Percentiles rank a stretch among this genome's conserved stretches.
phyloP scores from a whole-genome alignment of 2,113 vertebrate genomes.

The Nematolebias whitei region DNA sequence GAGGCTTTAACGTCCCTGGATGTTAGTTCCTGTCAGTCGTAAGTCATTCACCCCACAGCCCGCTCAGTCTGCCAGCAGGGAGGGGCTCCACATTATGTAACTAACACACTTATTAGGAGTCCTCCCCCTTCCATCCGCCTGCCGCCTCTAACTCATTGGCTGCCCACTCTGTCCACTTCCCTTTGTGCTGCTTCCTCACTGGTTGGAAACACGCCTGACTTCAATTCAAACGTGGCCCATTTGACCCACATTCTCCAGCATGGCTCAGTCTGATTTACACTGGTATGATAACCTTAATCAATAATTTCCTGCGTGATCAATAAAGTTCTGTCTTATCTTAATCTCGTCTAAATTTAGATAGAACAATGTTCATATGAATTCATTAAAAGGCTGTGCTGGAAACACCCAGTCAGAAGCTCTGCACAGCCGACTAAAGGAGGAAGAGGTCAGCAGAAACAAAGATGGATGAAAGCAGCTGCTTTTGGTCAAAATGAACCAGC shows the following conservation, averaged over 20 bases:
- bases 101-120: slow-evolving; percentile 66
- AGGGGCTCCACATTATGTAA: slow-evolving; percentile 76
- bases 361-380: too few relatives aligned
- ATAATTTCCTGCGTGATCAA: too few relatives aligned
- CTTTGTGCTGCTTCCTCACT: slow-evolving; percentile 55
- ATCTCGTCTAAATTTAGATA: too few relatives aligned
- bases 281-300: too few relatives aligned
- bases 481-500: background rate
- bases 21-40: background rate
- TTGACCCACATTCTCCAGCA: slow-evolving; percentile 69
- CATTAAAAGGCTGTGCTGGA: too few relatives aligned
- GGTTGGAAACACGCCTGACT: slow-evolving; percentile 52
- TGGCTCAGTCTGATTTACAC: slow-evolving; percentile 40
- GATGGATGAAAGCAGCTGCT: background rate
- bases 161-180: slow-evolving; percentile 12
- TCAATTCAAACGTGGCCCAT: slow-evolving; percentile 73
- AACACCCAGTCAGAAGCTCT: slow-evolving; percentile 55
- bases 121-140: slow-evolving; percentile 28
- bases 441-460: too few relatives aligned
- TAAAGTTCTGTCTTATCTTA: too few relatives aligned
- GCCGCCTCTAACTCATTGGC: slow-evolving; percentile 57
- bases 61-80: slow-evolving; percentile 26
- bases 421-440: too few relatives aligned
- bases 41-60: slow-evolving; percentile 4
- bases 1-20: background rate